phyloP scores from a whole-genome alignment of 2,888 invertebrate species.

The Oligia fasciuncula region DNA sequence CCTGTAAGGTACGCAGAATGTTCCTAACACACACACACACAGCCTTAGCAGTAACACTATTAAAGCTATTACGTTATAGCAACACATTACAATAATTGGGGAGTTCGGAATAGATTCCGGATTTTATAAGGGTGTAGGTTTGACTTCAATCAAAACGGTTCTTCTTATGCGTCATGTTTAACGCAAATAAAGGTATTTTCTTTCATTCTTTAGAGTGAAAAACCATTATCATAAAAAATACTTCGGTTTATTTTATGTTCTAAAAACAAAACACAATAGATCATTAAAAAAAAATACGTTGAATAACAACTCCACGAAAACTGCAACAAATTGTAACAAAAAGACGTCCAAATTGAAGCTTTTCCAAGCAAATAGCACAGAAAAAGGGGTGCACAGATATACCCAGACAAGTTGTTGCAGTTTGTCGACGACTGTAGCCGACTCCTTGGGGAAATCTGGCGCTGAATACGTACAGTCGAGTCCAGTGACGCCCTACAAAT shows the following conservation, averaged over 20 bases:
- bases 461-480: slow-evolving; percentile 64
- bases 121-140: background rate
- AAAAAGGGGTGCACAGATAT: slow-evolving; percentile 55
- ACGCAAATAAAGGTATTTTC: too few species aligned
- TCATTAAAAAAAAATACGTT: background rate
- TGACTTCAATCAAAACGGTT: background rate
- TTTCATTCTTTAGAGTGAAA: too few species aligned
- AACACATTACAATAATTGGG: slow-evolving; percentile 2
- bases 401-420: slow-evolving; percentile 66
- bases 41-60: background rate
- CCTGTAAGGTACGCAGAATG: background rate
- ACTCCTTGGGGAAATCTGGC: slow-evolving; percentile 65
- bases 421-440: slow-evolving; percentile 59
- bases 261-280: background rate
- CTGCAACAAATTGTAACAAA: slow-evolving; percentile 33
- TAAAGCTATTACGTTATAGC: background rate
- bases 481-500: slow-evolving; percentile 63
- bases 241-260: too few species aligned
- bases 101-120: background rate
- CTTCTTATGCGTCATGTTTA: too few species aligned
- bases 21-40: background rate
- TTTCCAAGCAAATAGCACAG: slow-evolving; percentile 45
- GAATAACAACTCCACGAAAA: background rate
- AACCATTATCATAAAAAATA: background rate
- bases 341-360: slow-evolving; percentile 36